Percentiles rank a stretch among this genome's conserved stretches.
Evolutionary conservation across 1,140 invertebrate genomes (phyloP).

Genomic region (Schlechtendalia chinensis): DNA sequence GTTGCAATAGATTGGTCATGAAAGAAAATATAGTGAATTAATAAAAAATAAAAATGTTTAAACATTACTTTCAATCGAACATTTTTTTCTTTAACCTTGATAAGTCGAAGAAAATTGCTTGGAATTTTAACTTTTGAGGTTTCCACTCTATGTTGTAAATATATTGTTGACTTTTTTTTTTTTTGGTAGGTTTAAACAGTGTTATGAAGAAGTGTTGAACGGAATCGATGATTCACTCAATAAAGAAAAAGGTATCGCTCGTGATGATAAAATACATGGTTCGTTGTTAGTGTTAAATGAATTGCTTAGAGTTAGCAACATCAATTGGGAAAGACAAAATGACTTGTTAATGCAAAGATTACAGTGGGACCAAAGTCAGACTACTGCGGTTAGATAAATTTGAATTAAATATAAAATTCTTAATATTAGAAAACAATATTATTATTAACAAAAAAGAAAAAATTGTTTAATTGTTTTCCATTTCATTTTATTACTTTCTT

Average conservation of each 20-base stretch:
- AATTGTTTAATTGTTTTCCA: too few relatives aligned
- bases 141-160: too few relatives aligned
- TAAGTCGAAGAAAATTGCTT: too few relatives aligned
- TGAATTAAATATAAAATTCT: too few relatives aligned
- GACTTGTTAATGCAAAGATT: constrained; percentile 65
- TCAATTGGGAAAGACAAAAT: constrained; percentile 81
- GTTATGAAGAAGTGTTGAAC: constrained; percentile 82
- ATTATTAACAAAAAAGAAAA: too few relatives aligned
- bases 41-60: too few relatives aligned
- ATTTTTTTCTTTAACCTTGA: too few relatives aligned
- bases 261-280: constrained; percentile 90
- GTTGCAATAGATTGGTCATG: too few relatives aligned
- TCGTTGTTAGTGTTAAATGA: constrained; percentile 93
- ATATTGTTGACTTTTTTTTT: constrained; percentile 27
- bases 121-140: too few relatives aligned
- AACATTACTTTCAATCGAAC: too few relatives aligned
- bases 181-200: constrained; percentile 68
- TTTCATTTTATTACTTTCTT: not conserved
- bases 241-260: constrained; percentile 74
- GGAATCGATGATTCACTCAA: constrained; percentile 70
- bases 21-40: too few relatives aligned
- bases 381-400: constrained; percentile 26
- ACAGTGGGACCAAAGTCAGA: constrained; percentile 54
- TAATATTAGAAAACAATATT: too few relatives aligned
- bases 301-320: constrained; percentile 86